Percentiles rank a stretch among this genome's conserved stretches.
These are phyloP conservation scores for Tachysurus vachellii DNA, from an alignment of 2,113 vertebrate genomes.

Conservation along the genomic window DNA sequence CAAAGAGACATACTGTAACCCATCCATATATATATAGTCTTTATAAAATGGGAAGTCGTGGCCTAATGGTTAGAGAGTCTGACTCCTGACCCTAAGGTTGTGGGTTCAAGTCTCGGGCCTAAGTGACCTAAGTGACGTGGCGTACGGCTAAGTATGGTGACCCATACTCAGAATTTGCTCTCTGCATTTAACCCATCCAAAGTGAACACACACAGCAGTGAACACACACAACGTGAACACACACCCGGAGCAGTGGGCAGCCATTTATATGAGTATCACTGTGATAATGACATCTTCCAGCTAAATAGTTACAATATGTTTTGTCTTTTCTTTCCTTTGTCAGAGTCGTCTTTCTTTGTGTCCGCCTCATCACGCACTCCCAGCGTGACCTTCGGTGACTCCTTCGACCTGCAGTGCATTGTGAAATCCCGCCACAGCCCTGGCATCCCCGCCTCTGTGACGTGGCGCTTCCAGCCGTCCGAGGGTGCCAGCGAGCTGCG, in stretches of 20 bases:
- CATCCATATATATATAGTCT: background rate
- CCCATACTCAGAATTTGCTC: no score
- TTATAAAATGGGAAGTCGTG: no score
- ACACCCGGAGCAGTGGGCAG: no score
- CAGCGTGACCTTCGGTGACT: slow-evolving; percentile 86
- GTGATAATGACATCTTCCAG: background rate
- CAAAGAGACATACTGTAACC: background rate
- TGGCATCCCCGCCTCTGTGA: slow-evolving; percentile 86
- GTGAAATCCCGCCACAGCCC: slow-evolving; percentile 91
- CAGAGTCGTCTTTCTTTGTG: slow-evolving; percentile 90
- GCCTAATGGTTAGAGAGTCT: no score
- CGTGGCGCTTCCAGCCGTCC: slow-evolving; percentile 89
- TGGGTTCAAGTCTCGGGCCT: no score
- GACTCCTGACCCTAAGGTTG: no score
- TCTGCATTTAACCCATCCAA: no score
- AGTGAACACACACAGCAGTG: no score
- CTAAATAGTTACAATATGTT: background rate
- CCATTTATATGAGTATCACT: background rate
- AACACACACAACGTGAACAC: no score
- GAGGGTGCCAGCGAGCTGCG: slow-evolving; percentile 80
- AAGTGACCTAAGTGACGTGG: no score
- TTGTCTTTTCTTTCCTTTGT: slow-evolving; percentile 40
- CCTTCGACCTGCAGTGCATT: slow-evolving; percentile 94
- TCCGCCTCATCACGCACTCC: slow-evolving; percentile 94
- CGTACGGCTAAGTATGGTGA: no score